Conservation (phyloP, 2,888 invertebrate species). For the Platycnemis pennipes region DNA sequence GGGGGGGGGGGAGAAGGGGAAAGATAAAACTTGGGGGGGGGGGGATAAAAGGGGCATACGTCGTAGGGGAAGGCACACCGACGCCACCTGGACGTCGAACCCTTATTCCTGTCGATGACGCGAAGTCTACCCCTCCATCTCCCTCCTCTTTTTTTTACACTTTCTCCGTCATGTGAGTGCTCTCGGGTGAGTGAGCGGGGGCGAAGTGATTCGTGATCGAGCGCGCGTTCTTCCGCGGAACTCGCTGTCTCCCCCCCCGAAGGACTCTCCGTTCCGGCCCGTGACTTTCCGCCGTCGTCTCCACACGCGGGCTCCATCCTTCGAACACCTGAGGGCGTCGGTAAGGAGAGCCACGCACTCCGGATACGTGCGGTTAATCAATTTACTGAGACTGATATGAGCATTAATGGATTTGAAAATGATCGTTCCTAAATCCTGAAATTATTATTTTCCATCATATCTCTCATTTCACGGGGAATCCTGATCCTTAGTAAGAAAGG, state of each 20-base stretch:
- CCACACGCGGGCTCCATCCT: background rate
- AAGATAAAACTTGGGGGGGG: background rate
- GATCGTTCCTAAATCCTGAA: too few species aligned
- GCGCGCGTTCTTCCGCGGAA: background rate
- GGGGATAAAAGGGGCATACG: too few species aligned
- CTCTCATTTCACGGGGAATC: too few species aligned
- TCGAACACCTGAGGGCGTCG: background rate
- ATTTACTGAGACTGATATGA: too few species aligned
- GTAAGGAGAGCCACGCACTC: too few species aligned
- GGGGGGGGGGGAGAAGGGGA: background rate
- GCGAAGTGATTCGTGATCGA: background rate
- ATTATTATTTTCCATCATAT: too few species aligned
- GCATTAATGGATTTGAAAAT: too few species aligned
- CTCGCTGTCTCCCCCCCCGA: background rate
- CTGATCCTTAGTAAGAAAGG: too few species aligned
- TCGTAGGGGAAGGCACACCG: background rate
- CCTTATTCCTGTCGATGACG: constrained; percentile 25
- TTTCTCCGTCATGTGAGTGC: background rate
- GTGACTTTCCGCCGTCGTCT: too few species aligned
- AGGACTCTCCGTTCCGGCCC: background rate
- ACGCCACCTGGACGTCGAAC: constrained; percentile 32
- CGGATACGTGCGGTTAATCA: too few species aligned
- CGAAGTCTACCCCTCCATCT: background rate
- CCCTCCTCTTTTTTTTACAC: background rate
- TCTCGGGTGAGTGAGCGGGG: background rate